These are phyloP conservation scores for Caerostris darwini DNA, from an alignment of 1,140 invertebrate genomes.

Conservation along the genomic window DNA sequence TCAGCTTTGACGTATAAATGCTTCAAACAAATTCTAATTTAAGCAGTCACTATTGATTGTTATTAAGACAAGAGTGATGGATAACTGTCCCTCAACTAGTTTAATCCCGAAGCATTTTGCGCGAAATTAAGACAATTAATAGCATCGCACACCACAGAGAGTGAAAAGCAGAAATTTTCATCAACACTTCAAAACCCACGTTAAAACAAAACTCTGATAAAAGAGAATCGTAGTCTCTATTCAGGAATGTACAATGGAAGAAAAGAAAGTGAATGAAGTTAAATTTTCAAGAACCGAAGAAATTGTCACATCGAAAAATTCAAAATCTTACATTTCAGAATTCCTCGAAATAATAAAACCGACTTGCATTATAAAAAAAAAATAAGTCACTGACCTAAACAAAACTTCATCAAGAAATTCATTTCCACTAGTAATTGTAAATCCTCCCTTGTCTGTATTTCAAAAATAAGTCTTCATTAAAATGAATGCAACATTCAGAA, in stretches of 20 bases:
- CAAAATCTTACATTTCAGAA: too few species aligned
- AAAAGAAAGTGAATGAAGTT: background rate
- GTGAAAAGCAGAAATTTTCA: background rate
- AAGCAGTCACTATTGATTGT: background rate
- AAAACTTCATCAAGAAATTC: too few species aligned
- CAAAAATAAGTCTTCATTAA: too few species aligned
- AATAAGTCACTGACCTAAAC: too few species aligned
- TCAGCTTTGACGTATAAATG: background rate
- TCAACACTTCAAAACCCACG: background rate
- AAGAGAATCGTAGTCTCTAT: background rate
- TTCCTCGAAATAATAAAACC: too few species aligned
- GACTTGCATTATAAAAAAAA: too few species aligned
- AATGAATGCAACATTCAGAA: too few species aligned
- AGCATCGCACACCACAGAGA: background rate
- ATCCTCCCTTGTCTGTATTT: too few species aligned
- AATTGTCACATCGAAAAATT: background rate
- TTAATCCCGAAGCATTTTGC: background rate
- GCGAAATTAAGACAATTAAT: background rate
- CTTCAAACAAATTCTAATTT: slow-evolving; percentile 24
- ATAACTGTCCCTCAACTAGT: background rate
- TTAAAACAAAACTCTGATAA: background rate
- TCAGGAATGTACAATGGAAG: background rate
- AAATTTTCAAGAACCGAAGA: background rate
- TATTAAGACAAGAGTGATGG: background rate
- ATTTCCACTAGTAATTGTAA: too few species aligned